Percentiles rank a stretch among this genome's conserved stretches.
Evolutionary conservation across 1,140 invertebrate genomes (phyloP).

Genomic region (Trichonephila clavipes): DNA sequence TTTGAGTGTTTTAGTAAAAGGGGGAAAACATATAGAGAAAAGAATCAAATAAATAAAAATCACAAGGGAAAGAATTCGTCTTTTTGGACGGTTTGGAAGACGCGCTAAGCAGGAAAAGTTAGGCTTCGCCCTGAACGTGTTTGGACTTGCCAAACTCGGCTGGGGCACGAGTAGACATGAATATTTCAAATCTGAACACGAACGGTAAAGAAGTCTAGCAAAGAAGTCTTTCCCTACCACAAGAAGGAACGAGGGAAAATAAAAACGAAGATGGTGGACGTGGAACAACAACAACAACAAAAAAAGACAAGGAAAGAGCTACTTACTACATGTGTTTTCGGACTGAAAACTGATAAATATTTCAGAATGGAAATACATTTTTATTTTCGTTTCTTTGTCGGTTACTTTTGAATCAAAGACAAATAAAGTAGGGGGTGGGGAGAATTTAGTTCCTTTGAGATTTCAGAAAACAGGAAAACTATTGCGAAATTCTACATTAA

Average conservation of each 20-base stretch:
- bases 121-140: conserved; percentile 8
- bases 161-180: background rate
- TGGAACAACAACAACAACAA: too few species aligned
- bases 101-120: conserved; percentile 37
- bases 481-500: too few species aligned
- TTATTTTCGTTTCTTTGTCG: background rate
- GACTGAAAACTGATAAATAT: conserved; percentile 45
- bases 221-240: background rate
- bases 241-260: background rate
- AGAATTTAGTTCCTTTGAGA: too few species aligned
- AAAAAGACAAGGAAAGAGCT: background rate
- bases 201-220: background rate
- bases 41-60: background rate
- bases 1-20: background rate
- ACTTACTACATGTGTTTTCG: background rate
- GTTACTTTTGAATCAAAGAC: background rate
- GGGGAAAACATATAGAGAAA: background rate
- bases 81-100: background rate
- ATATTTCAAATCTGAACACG: conserved; percentile 29
- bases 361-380: conserved; percentile 11
- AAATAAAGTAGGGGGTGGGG: background rate
- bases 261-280: background rate
- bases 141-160: background rate
- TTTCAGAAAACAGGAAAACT: too few species aligned
- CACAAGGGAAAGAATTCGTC: background rate